A percentile compares a stretch with the other conserved stretches of the same genome.
Evolutionary conservation across 2,888 invertebrate genomes (phyloP).

Genomic region (Drosophila multiciliata): DNA sequence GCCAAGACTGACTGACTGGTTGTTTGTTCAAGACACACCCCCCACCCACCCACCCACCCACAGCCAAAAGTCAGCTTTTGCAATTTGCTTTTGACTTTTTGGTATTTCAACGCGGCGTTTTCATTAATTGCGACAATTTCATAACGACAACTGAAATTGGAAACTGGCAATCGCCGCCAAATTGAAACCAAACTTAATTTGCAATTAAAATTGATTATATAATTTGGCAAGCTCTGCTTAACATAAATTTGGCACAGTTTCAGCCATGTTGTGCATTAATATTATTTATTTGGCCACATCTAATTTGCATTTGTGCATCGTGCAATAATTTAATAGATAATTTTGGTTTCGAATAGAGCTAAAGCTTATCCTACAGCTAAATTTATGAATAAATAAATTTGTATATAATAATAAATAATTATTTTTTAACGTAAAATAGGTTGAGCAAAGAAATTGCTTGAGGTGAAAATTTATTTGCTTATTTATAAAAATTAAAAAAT

Average conservation of each 20-base stretch:
- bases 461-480: not conserved
- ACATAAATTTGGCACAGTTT: conserved; percentile 15
- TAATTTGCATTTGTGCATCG: conserved; percentile 45
- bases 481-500: not conserved
- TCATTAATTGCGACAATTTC: conserved; percentile 53
- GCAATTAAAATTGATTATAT: conserved; percentile 51
- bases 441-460: not conserved
- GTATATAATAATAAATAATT: not conserved
- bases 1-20: not conserved
- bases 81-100: conserved; percentile 12
- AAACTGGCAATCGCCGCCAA: conserved; percentile 39
- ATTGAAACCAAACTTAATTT: conserved; percentile 38
- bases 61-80: conserved; percentile 40
- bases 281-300: conserved; percentile 27
- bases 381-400: conserved; percentile 1
- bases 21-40: conserved; percentile 9
- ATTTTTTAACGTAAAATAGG: not conserved
- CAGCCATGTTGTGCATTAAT: conserved; percentile 26
- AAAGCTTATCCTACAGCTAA: conserved; percentile 28
- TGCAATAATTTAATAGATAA: conserved; percentile 35
- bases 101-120: conserved; percentile 19
- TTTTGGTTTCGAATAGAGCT: conserved; percentile 1
- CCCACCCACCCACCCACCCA: not conserved
- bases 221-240: conserved; percentile 17
- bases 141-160: conserved; percentile 10